phyloP scores from a whole-genome alignment of 2,797 vertebrate species.

The Dermochelys coriacea region DNA sequence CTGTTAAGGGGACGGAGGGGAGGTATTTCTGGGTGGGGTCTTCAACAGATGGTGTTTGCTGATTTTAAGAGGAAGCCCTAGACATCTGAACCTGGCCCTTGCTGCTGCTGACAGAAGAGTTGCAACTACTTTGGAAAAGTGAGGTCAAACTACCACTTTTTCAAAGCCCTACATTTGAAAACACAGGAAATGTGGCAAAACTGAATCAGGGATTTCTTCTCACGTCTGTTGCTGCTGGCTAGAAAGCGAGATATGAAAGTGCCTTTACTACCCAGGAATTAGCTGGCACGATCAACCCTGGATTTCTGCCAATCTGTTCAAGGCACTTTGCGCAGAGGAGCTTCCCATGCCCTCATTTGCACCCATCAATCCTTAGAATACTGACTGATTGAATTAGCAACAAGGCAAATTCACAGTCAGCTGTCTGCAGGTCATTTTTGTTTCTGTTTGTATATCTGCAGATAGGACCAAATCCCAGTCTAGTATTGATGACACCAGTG shows the following conservation, averaged over 20 bases:
- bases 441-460: background rate
- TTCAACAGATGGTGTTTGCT: background rate
- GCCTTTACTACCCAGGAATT: background rate
- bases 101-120: background rate
- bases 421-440: background rate
- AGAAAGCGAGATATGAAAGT: background rate
- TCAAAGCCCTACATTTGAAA: background rate
- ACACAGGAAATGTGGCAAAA: background rate
- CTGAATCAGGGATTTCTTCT: background rate
- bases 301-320: background rate
- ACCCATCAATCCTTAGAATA: background rate
- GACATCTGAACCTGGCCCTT: background rate
- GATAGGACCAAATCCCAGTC: background rate
- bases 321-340: background rate
- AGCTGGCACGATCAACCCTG: background rate
- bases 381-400: background rate
- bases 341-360: background rate
- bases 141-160: background rate
- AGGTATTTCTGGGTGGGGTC: background rate
- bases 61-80: background rate
- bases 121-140: background rate
- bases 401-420: background rate
- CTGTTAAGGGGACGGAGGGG: background rate
- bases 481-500: too few species aligned
- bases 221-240: background rate